Evolutionary conservation across 1,140 invertebrate species (phyloP).

Genomic region (Tenebrio molitor): DNA sequence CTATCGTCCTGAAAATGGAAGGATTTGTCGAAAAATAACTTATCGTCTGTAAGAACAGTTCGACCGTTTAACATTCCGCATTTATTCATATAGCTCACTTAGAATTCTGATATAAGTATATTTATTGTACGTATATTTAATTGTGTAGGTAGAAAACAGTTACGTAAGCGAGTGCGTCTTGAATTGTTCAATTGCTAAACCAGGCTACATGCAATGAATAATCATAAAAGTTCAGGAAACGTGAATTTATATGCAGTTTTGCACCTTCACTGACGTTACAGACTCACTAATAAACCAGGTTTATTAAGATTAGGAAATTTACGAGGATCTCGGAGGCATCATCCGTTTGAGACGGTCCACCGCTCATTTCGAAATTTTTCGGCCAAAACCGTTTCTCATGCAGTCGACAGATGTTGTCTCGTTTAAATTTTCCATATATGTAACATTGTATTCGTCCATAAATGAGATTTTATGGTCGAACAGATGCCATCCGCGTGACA

Average conservation of each 20-base stretch:
- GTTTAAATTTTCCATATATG: conserved; percentile 7
- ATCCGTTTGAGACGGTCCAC: too few species aligned
- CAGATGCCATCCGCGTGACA: conserved; percentile 30
- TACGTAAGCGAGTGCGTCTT: conserved; percentile 38
- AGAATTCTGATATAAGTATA: conserved; percentile 24
- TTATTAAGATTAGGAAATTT: conserved; percentile 30
- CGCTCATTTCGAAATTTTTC: neutral
- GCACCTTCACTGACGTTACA: conserved; percentile 25
- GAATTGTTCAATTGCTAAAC: conserved; percentile 35
- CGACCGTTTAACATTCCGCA: conserved; percentile 24
- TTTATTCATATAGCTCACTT: conserved; percentile 33
- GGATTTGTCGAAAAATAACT: conserved; percentile 18
- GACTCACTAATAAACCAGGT: conserved; percentile 37
- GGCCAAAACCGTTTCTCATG: conserved; percentile 2
- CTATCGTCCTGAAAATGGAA: too few species aligned
- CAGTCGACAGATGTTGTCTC: conserved; percentile 9
- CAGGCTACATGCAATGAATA: conserved; percentile 35
- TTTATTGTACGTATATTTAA: conserved; percentile 37
- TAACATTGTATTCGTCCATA: conserved; percentile 18
- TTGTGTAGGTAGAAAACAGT: conserved; percentile 37
- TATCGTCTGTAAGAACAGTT: neutral
- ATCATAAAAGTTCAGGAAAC: conserved; percentile 36
- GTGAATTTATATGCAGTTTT: conserved; percentile 33
- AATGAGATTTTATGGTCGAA: conserved; percentile 3
- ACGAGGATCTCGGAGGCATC: conserved; percentile 11